Conservation (phyloP, 2,888 invertebrate species). For the Scaptomyza cyrtandrae region DNA sequence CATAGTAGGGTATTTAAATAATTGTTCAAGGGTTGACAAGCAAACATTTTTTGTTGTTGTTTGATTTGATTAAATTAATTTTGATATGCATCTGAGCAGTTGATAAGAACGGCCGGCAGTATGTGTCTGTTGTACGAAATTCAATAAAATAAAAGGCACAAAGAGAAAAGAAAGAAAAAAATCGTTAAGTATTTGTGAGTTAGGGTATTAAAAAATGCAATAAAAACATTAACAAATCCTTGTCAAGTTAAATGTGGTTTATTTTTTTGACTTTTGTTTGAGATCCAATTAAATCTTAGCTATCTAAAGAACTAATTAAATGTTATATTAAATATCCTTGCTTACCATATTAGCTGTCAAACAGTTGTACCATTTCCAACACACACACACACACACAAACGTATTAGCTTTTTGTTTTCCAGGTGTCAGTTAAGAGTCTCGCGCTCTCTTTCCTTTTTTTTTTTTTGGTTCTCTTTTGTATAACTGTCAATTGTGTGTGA, state of each 20-base stretch:
- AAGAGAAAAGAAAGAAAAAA: not conserved
- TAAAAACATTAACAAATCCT: not conserved
- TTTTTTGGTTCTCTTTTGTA: not conserved
- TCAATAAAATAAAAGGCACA: not conserved
- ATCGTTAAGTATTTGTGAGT: not conserved
- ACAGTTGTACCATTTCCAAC: not conserved
- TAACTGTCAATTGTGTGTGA: conserved; percentile 41
- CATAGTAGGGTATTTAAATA: not conserved
- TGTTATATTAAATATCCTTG: not conserved
- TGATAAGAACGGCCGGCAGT: conserved; percentile 34
- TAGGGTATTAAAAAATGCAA: not conserved
- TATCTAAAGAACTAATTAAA: not conserved
- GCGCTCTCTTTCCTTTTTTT: not conserved
- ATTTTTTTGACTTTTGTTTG: not conserved
- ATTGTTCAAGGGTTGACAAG: not conserved
- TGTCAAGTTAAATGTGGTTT: not conserved
- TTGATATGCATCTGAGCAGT: conserved; percentile 66
- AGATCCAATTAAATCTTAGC: not conserved
- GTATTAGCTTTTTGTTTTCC: conserved; percentile 10
- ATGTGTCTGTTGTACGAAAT: conserved; percentile 3
- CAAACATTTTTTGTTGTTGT: not conserved
- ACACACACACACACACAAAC: conserved; percentile 9
- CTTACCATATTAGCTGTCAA: not conserved
- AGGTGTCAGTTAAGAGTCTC: conserved; percentile 36
- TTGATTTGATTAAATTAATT: conserved; percentile 60